phyloP scores from a whole-genome alignment of 2,113 vertebrate species.

The Colinus virginianus region DNA sequence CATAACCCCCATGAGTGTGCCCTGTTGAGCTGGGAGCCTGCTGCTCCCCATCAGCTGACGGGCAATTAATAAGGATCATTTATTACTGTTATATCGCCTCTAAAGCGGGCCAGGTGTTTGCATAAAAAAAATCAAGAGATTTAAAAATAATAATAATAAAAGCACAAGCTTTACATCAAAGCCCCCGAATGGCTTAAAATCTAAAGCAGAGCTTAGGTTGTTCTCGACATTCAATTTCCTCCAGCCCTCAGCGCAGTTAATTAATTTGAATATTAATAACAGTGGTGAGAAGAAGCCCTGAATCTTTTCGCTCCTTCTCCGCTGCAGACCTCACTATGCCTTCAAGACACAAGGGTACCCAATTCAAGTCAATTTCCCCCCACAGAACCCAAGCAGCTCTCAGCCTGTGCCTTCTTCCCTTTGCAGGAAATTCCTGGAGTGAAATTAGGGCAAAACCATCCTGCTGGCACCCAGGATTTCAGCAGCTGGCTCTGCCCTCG shows the following conservation, averaged over 20 bases:
- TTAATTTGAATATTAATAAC: conserved; percentile 52
- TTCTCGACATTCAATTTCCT: conserved; percentile 58
- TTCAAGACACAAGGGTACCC: background rate
- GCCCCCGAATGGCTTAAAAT: background rate
- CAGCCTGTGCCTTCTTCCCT: background rate
- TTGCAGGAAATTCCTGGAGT: background rate
- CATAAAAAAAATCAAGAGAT: background rate
- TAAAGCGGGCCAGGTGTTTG: conserved; percentile 33
- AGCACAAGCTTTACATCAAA: background rate
- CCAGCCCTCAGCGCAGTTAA: conserved; percentile 19
- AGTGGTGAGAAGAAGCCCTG: background rate
- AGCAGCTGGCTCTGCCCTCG: fast-evolving
- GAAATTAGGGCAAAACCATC: background rate
- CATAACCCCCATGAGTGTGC: background rate
- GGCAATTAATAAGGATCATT: conserved; percentile 41
- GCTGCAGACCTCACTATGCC: fast-evolving
- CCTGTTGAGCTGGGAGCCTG: background rate
- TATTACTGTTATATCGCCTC: background rate
- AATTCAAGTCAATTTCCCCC: fast-evolving
- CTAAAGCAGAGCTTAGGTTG: conserved; percentile 35
- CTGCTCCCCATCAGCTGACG: background rate
- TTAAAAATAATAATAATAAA: conserved; percentile 40
- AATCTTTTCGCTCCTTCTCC: background rate
- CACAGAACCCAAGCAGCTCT: background rate
- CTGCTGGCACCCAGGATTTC: background rate